These are phyloP conservation scores for Ptilorrhoa leucosticta DNA, from an alignment of 2,113 vertebrate species.

Conservation along the genomic window DNA sequence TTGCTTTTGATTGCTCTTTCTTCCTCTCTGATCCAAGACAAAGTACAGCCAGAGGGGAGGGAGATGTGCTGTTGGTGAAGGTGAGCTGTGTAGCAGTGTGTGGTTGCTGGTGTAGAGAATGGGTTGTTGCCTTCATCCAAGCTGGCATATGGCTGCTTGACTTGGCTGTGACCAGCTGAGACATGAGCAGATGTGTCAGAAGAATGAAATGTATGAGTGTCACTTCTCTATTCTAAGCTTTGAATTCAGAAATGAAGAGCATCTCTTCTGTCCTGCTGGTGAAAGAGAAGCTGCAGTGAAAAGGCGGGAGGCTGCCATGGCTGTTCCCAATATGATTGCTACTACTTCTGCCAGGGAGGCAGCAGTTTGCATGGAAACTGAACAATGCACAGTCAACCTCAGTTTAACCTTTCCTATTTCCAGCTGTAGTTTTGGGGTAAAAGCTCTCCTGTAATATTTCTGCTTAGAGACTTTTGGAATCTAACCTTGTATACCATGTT, in stretches of 20 bases:
- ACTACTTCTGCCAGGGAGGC: background rate
- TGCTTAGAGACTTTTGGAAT: background rate
- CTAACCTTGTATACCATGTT: background rate
- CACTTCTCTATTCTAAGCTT: background rate
- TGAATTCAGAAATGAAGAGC: background rate
- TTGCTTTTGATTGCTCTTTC: background rate
- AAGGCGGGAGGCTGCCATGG: background rate
- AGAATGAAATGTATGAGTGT: background rate
- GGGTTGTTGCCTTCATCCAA: background rate
- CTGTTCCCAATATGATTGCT: background rate
- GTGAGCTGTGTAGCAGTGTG: background rate
- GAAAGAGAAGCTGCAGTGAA: background rate
- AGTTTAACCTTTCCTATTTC: background rate
- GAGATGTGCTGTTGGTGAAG: background rate
- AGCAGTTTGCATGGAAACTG: background rate
- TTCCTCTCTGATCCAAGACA: background rate
- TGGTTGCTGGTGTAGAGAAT: background rate
- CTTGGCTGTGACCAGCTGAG: background rate
- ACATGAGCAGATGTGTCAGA: background rate
- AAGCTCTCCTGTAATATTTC: background rate
- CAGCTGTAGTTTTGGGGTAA: background rate
- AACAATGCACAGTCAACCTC: background rate
- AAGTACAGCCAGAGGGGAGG: background rate
- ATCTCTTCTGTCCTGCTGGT: background rate
- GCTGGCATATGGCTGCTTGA: rapidly evolving